Evolutionary conservation across 92 coral and sea anemone species (phyloP).

Genomic region (Epizoanthus scotinus): DNA sequence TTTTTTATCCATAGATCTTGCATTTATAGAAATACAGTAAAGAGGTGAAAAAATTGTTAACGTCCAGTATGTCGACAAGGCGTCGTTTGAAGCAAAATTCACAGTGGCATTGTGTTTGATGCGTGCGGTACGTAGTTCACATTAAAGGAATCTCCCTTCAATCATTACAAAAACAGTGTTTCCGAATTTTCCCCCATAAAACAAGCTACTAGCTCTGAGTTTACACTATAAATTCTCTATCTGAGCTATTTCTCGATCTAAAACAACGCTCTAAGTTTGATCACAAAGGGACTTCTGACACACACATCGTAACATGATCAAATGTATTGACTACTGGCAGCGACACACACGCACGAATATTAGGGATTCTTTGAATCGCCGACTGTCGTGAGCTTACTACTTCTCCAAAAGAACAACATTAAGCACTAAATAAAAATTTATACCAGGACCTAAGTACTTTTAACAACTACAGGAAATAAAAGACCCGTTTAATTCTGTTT

Average conservation of each 20-base stretch:
- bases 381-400: conserved; percentile 12
- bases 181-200: conserved; percentile 30
- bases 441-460: background rate
- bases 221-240: background rate
- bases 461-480: background rate
- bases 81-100: conserved; percentile 26
- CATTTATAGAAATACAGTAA: background rate
- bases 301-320: conserved; percentile 36
- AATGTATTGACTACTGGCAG: conserved; percentile 22
- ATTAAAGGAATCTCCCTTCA: conserved; percentile 43
- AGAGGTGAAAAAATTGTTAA: background rate
- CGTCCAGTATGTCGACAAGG: conserved; percentile 19
- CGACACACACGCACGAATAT: conserved; percentile 26
- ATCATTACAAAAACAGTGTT: background rate
- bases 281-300: conserved; percentile 25
- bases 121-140: conserved; percentile 11
- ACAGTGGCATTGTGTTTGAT: conserved; percentile 18
- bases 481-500: background rate
- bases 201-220: background rate
- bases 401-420: conserved; percentile 2
- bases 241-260: conserved; percentile 13
- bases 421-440: conserved; percentile 2
- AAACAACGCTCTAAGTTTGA: conserved; percentile 23
- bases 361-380: conserved; percentile 4
- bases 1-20: background rate